Conservation (phyloP, 1,140 invertebrate species). For the Druon quercuslanigerum region DNA sequence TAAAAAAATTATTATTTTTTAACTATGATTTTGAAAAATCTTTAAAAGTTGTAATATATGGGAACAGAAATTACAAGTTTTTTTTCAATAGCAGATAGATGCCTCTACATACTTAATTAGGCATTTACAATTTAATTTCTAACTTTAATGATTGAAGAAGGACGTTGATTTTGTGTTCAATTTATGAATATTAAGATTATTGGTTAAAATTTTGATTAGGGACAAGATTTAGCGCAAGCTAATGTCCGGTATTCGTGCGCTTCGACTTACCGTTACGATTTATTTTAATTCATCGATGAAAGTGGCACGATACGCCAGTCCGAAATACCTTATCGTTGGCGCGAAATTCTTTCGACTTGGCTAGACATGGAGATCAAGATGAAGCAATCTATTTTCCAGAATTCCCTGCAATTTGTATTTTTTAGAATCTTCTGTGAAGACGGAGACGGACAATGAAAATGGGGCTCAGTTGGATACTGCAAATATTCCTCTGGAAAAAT, state of each 20-base stretch:
- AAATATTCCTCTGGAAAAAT: not conserved
- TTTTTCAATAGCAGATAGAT: no score
- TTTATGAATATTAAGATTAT: constrained; percentile 25
- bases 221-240: constrained; percentile 18
- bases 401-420: not conserved
- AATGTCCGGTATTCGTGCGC: constrained; percentile 14
- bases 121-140: not conserved
- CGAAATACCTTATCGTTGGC: not conserved
- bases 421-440: not conserved
- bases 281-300: constrained; percentile 28
- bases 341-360: constrained; percentile 9
- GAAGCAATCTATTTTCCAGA: not conserved
- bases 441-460: not conserved
- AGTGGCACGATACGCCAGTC: constrained; percentile 20
- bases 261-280: constrained; percentile 20
- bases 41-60: no score
- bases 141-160: not conserved
- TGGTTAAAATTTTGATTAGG: constrained; percentile 17
- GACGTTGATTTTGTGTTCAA: not conserved
- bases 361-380: not conserved
- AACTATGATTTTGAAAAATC: no score
- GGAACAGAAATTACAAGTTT: no score
- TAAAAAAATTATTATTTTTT: no score
- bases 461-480: not conserved
- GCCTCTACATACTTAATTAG: no score